Evolutionary conservation across 2,888 invertebrate species (phyloP), one percentile per base, ranked within the genome.

Genomic region (Lissonota sp.): DNA sequence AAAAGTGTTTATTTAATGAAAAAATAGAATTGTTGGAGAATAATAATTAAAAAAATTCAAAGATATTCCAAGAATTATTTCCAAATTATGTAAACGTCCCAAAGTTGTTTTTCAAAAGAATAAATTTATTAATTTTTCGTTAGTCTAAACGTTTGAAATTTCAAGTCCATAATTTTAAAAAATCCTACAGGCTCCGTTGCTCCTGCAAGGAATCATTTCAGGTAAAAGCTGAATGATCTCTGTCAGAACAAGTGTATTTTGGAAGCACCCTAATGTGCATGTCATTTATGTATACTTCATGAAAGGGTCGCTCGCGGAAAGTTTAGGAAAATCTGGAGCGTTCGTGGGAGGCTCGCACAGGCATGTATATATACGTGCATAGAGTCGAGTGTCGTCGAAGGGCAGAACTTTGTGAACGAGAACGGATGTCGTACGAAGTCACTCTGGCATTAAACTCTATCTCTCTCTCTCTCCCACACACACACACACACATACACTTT

Each of bases 241-340:
- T 44, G 44, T 6, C 10, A 10, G 6, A 44, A 44, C 26, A 44
- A 44, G 4, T 44, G 44, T 10, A 10, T 44, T 44, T 44, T 44
- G 44, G 44, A 44, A 44, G 6, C 53, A 16, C 53, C 16, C 53
- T 26, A 26, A 53, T 6, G 7, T 14, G 4, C 0, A 53, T 14
- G 3, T 6, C 12, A 42, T 51, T 40, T 42, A n/a, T 46, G 39
- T 53, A 8, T 39, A 60, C 10, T 60, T 6, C 7, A 40, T 37
- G 26, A 5, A 5, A 42, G 44, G 40, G 37, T 63, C 44, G 51
- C 26, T n/a, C 7, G n/a, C 53, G 51, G 57, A 64, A 62, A 79
- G 75, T 79, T 79, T 51, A 53, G 64, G 74, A 74, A 79, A 79
- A 79, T 79, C 75, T 75, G 75, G 55, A 53, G 12, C 46, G 12